Base-by-base conservation (phyloP, 2,113 vertebrate genomes). In the Odobenus rosmarus region DNA sequence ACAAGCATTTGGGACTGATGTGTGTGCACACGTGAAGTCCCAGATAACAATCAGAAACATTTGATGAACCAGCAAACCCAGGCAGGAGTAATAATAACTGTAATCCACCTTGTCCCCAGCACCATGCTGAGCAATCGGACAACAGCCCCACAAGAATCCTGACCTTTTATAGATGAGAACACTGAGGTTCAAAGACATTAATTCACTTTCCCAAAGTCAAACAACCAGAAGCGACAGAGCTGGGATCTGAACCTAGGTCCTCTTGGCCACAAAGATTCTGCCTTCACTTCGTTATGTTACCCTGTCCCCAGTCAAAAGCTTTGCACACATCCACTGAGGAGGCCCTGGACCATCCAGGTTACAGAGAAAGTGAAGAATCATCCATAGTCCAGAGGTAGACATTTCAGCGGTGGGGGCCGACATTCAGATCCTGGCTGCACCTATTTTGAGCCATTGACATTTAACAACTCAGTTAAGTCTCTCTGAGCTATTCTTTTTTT, bases 341-440 rank as follows among this genome's bases (percentile, higher is more conserved):
- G 24, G 11, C 19, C 24, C 59, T 0, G 1, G 69, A 16, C 36
- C 36, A 3, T 1, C 39, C n/a, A 1, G 82, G 57, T 51, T 13
- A 24, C 59, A 16, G 10, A 69, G 51, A 53, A 62, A 42, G 46
- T 0, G 5, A 36, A 19, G 42, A 64, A 7, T 33, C 3, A 0
- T 12, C 59, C 51, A 12, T 8, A 3, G 31, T 19, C 53, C 69
- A 4, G 13, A 80, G 51, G 31, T 0, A 28, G 36, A 57, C 1
- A 0, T 23, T 21, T 57, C 6, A 4, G 1, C 0, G 10, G 23
- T 0, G 1, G 64, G 33, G 51, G 1, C 51, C 49, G 24, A 7
- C 1, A 7, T n/a, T 64, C 76, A 2, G 46, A 46, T 33, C 83
- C 83, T 0, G 16, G 13, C 7, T 3, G 16, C 15, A 0, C 69